Evolutionary conservation across 1,140 invertebrate genomes (phyloP), one percentile per base, ranked within the genome.

Genomic region (Lysiphlebus fabarum): DNA sequence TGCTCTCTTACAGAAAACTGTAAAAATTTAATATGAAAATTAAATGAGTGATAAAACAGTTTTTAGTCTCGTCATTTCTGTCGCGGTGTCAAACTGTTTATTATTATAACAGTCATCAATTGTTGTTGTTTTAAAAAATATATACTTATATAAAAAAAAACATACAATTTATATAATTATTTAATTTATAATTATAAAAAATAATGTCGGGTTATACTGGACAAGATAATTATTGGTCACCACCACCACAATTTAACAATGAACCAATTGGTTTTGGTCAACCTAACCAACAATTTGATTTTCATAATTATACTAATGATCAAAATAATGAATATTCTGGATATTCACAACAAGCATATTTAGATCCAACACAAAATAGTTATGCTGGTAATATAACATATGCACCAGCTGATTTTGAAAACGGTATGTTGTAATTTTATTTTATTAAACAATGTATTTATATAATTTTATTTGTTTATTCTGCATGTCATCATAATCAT

Each of bases 281-380:
- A 65, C 70, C 70, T 62, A 77, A 77, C 67, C 76, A 74, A 70
- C 73, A 78, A 66, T 74, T 78, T 34, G 78, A 80, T 8, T 79
- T 79, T 57, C 70, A 74, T 44, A 67, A 68, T 4, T 80, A 76
- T 37, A 65, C 49, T 17, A 73, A 77, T 8, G 71, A 74, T 61
- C 65, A 67, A 50, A 48, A 61, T 10, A 70, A 62, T 7, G 70
- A 75, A 51, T 72, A 69, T 62, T 65, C 65, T 11, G 38, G 66
- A 2, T 76, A 73, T 56, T 7, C 62, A 3, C 72, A 72, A 40
- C 70, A 75, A 48, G 65, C 63, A 14, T 78, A 62, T 53, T 64
- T 78, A 7, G 73, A 77, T 62, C 73, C 75, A 5, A 71, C 67
- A 8, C 72, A 75, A 58, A 69, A 40, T 56, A 1, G 65, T 3